Evolutionary conservation across 2,113 vertebrate genomes (phyloP).

Genomic region (Pluvianellus socialis): DNA sequence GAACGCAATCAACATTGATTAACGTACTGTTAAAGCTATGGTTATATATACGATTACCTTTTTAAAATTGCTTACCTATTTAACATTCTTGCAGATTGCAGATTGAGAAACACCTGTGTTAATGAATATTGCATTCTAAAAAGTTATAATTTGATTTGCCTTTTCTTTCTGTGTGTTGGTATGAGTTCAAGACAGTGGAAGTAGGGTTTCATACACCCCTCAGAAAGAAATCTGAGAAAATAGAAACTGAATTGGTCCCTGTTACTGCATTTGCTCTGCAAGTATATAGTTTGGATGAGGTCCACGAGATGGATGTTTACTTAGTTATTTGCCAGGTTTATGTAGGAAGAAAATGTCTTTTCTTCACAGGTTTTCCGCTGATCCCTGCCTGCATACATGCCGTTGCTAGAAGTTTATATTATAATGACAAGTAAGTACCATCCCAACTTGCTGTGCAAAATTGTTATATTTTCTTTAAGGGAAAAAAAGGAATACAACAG

Average conservation of each 20-base stretch:
- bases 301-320: neutral
- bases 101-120: neutral
- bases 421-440: constrained; percentile 92
- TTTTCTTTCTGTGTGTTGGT: neutral
- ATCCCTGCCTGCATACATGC: constrained; percentile 93
- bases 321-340: neutral
- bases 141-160: neutral
- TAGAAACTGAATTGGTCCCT: neutral
- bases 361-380: constrained; percentile 87
- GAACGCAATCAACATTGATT: neutral
- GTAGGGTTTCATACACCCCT: neutral
- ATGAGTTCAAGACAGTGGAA: neutral
- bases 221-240: neutral
- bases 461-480: neutral
- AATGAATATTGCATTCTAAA: neutral
- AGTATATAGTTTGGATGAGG: neutral
- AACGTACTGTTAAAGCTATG: neutral
- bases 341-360: neutral
- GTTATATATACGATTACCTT: neutral
- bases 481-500: neutral
- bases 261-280: neutral
- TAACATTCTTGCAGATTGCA: neutral
- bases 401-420: constrained; percentile 91
- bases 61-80: neutral
- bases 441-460: neutral